These are phyloP conservation scores for Oligia strigilis DNA, from an alignment of 2,888 invertebrate species.

Conservation along the genomic window DNA sequence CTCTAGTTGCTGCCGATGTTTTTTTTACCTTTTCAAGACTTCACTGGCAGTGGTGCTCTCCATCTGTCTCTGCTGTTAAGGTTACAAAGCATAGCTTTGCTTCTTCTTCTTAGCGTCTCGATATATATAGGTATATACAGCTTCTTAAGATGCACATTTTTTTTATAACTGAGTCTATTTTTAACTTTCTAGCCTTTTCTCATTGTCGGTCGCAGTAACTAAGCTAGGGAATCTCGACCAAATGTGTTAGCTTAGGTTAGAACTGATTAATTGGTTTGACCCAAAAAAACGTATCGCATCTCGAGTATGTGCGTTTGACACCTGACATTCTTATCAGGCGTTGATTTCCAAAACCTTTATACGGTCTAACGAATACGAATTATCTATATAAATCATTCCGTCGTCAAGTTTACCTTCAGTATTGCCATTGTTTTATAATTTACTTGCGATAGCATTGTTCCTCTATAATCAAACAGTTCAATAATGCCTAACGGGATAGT, in stretches of 20 bases:
- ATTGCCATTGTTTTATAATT: conserved; percentile 23
- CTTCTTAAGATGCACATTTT: too few species aligned
- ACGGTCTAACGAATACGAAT: not conserved
- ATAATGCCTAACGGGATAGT: conserved; percentile 50
- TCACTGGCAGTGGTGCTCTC: not conserved
- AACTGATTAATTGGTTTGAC: not conserved
- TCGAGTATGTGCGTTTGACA: not conserved
- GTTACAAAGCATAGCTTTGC: not conserved
- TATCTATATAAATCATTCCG: conserved; percentile 8
- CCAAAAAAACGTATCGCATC: not conserved
- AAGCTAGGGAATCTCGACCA: too few species aligned
- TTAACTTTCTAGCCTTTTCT: too few species aligned
- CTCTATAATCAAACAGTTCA: conserved; percentile 41
- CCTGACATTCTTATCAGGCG: conserved; percentile 8
- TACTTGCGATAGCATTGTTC: conserved; percentile 36
- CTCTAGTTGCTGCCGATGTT: not conserved
- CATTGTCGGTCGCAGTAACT: too few species aligned
- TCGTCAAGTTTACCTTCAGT: not conserved
- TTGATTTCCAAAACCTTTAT: not conserved
- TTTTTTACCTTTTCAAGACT: not conserved
- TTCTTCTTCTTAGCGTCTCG: too few species aligned
- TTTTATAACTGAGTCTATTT: too few species aligned
- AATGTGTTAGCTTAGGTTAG: too few species aligned
- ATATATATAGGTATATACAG: too few species aligned
- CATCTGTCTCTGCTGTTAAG: not conserved